Percentiles rank a stretch among this genome's conserved stretches.
Evolutionary conservation across 30 jellyfish, hydroid and myxozoan species (phyloP).

Genomic region (Euphysa ruthae): DNA sequence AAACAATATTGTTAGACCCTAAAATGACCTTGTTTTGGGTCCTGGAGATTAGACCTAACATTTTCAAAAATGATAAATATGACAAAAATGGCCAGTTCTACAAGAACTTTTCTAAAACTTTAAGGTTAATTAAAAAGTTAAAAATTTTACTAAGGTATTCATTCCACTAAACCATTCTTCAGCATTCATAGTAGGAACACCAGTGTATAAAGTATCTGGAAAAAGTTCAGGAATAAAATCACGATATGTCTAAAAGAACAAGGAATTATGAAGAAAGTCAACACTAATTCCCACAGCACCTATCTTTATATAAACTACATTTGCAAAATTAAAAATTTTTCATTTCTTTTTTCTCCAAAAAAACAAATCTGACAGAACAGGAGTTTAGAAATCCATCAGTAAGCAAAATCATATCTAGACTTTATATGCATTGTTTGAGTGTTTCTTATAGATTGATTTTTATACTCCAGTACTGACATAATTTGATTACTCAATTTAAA

Average conservation of each 20-base stretch:
- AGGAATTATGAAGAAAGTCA: neutral
- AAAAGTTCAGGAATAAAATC: slow-evolving; percentile 87
- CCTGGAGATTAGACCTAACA: no score
- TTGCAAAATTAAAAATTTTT: neutral
- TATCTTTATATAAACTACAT: neutral
- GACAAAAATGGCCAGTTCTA: neutral
- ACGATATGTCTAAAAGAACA: slow-evolving; percentile 64
- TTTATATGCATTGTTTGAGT: no score
- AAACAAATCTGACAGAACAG: no score
- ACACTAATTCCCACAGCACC: neutral
- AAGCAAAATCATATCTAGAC: no score
- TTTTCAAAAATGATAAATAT: neutral
- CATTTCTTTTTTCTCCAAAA: neutral
- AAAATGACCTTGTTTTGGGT: no score
- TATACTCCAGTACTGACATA: no score
- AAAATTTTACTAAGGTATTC: slow-evolving; percentile 46
- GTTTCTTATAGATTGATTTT: no score
- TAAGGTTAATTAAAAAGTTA: neutral
- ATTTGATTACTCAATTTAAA: no score
- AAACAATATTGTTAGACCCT: no score
- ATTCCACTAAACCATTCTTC: slow-evolving; percentile 84
- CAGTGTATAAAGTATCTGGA: slow-evolving; percentile 80
- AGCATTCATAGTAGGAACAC: slow-evolving; percentile 79
- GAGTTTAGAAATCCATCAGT: no score
- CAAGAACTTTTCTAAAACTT: neutral